Base-by-base conservation (phyloP, 2,888 invertebrate genomes). In the Prenolepis imparis region DNA sequence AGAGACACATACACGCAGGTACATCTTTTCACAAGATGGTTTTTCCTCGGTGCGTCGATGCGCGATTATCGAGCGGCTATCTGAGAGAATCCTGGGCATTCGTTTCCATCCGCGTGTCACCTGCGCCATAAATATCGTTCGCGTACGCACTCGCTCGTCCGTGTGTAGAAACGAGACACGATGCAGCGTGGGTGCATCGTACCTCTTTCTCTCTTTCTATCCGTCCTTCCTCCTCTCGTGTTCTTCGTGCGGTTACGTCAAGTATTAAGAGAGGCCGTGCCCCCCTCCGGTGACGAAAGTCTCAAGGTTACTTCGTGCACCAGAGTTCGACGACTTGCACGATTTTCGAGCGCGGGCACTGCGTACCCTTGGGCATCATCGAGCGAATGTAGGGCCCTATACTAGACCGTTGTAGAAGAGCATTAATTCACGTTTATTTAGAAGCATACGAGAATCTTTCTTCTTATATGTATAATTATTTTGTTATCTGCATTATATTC, bases 211-310 rank as follows among this genome's bases (percentile, higher is more conserved):
- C 52, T 52, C 52, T n/a, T 52, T 72, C 59, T 55, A 21, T 68
- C 72, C 39, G 12, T 63, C 82, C 28, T 72, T 68, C 75, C 64
- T 77, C 66, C 82, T 57, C 68, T 52, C 74, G 57, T 84, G 74
- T 80, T 52, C 52, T 82, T 86, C 84, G 87, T 89, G 87, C 85
- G 89, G 89, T 90, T 90, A 90, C 89, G 89, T 90, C 89, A 90
- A 90, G 90, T 89, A 89, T 90, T 85, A 90, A 90, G 90, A 89
- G 89, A 89, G 89, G 85, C 88, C 77, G 77, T 83, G 90, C 72
- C 55, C 15, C 11, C 15, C 36, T 28, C 78, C 24, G 83, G 90
- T 89, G 90, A 91, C 90, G 90, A 92, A 91, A 90, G 86, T 87
- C 87, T 88, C 91, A 91, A 92, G 92, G 91, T 87, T 91, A 85